Base-by-base conservation (phyloP, 1,140 invertebrate genomes). In the Parapsyche elsis region DNA sequence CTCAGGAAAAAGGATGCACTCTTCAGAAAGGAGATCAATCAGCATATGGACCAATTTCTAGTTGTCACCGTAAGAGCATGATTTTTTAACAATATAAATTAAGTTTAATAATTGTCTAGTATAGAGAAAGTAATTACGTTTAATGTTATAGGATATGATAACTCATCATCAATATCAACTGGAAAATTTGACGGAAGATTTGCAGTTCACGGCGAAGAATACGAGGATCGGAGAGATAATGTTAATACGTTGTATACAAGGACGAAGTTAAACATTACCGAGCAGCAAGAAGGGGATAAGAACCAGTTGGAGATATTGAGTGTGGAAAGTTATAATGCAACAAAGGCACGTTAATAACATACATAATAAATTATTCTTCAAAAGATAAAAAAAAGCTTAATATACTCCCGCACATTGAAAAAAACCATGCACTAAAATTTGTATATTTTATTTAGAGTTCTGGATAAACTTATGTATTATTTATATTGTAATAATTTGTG, bases 1-100 rank as follows among this genome's bases (percentile, higher is more conserved):
- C 76, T 89, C 26, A 83, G 85, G 10, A 86, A 89, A 75, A 89
- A 89, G 80, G 88, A 89, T 73, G 85, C 87, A 16, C 87, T 86
- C 78, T 89, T 88, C 71, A 86, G 87, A 61, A 84, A 84, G 61
- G 87, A 89, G 30, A 89, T 89, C 14, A 85, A 86, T 14, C 86
- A 84, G 45, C 87, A 89, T 71, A 87, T 88, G 19, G 70, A 84
- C 0, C 85, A 85, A 49, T 86, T 89, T 79, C 84, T 87, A 83
- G 84, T 86, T 21, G 85, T 86, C 12, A 83, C 85, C 80, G 88
- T 88, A 85, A 84, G 80, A 26, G 14, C 26, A 21, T 67, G 10
- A 67, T 67, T 67, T 23, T 67, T 23, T 21, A 57, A 10, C 12
- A 30, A 5, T 19, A 19, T n/a, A 1, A 19, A 19, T 61, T 19